Evolutionary conservation across 2,797 vertebrate genomes (phyloP).

Genomic region (Enteromius thamalakanensis): DNA sequence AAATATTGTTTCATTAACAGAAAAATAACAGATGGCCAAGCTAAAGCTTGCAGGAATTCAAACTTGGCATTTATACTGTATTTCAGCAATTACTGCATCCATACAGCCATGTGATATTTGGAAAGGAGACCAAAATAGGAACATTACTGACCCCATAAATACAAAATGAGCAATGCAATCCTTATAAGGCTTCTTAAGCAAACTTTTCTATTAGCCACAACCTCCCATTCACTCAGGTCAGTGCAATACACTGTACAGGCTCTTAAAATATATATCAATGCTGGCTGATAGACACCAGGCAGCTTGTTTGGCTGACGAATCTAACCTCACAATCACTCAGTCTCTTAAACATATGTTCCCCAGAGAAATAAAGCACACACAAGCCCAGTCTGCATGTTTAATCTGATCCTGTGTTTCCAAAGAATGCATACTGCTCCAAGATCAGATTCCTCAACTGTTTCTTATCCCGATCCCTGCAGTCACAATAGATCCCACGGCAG

Average conservation of each 20-base stretch:
- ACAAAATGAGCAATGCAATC: constrained; percentile 36
- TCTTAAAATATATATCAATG: constrained; percentile 3
- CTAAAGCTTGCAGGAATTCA: constrained; percentile 22
- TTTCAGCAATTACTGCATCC: constrained; percentile 17
- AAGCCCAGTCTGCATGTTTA: constrained; percentile 8
- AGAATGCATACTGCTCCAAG: constrained; percentile 25
- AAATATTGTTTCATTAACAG: constrained; percentile 28
- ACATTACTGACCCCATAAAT: constrained; percentile 41
- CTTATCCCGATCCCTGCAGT: constrained; percentile 12
- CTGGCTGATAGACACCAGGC: constrained; percentile 33
- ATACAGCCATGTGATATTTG: constrained; percentile 2
- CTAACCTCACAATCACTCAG: constrained; percentile 31
- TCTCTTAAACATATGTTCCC: constrained; percentile 4
- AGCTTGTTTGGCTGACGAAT: constrained; percentile 26
- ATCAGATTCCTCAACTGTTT: constrained; percentile 18
- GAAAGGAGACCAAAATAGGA: constrained; percentile 44
- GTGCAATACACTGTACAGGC: constrained; percentile 5
- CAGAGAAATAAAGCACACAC: constrained; percentile 15
- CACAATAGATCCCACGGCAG: background rate
- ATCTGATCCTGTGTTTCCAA: constrained; percentile 27
- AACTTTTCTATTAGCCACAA: constrained; percentile 14
- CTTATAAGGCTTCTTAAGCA: constrained; percentile 39
- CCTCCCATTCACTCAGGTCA: background rate
- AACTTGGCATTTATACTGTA: constrained; percentile 9
- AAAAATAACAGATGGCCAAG: background rate